Conservation (phyloP, 2,888 invertebrate species). For the Zaprionus obscuricornis region DNA sequence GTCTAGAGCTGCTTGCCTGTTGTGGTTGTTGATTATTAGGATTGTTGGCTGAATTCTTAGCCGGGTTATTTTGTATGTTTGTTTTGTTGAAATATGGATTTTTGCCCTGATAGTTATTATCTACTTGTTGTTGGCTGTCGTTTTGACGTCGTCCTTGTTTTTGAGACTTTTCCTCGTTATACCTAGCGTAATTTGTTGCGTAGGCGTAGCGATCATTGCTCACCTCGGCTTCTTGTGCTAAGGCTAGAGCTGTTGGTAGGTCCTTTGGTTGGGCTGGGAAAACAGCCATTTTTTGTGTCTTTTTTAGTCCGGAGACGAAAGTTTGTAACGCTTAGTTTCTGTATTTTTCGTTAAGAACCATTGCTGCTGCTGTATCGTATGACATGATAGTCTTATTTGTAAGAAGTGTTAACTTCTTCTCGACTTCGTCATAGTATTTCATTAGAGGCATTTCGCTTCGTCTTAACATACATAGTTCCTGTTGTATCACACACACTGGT, state of each 20-base stretch:
- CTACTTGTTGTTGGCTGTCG: no score
- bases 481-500: constrained; percentile 12
- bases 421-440: constrained; percentile 6
- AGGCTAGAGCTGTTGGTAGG: background rate
- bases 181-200: constrained; percentile 1
- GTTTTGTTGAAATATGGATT: no score
- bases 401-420: background rate
- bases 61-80: no score
- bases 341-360: background rate
- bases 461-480: background rate
- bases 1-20: no score
- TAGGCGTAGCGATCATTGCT: no score
- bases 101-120: no score
- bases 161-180: background rate
- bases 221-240: background rate
- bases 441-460: background rate
- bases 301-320: constrained; percentile 1
- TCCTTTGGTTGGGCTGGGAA: background rate
- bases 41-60: no score
- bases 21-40: no score
- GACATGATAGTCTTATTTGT: background rate
- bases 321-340: background rate
- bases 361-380: background rate
- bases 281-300: background rate
- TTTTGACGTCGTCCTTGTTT: no score